Evolutionary conservation across 2,888 invertebrate species (phyloP), one percentile per base, ranked within the genome.

Genomic region (Timema cristinae): DNA sequence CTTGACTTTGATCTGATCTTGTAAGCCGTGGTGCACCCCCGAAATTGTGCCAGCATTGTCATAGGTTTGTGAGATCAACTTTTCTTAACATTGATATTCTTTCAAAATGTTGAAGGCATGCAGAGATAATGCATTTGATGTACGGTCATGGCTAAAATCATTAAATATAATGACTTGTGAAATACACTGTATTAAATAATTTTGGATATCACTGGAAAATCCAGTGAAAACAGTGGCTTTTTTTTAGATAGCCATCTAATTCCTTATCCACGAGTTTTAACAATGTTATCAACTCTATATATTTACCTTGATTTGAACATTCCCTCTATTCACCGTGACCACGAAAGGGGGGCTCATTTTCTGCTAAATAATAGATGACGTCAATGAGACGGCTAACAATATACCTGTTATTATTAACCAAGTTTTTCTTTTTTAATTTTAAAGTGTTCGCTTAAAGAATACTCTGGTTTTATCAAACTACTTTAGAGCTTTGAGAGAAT

Each of bases 251-350:
- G 1, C 11, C 9, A 32, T 66, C 32, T 52, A 72, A 70, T 16
- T 61, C 16, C 5, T 8, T 7, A 32, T 72, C 72, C 66, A 66
- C 66, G 9, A 54, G 54, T 5, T 13, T 15, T 15, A 70, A 9
- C 32, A 67, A 50, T 15, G 5, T 32, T 48, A 72, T 11, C 7
- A 81, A 56, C 56, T 70, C 67, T 7, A 70, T 7, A 63, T 72
- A 67, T 9, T 72, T 69, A n/a, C 59, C 67, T n/a, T 16, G 13
- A 48, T 70, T 61, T 15, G 9, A 11, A n/a, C 66, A 70, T 13
- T 51, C 16, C 7, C n/a, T 11, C 32, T 15, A 49, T 63, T 72
- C 69, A 16, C 66, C 50, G 63, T 72, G 72, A 7, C 66, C 72
- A 10, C 69, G 11, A 51, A 71, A 70, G n/a, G 68, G 7, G 9